Evolutionary conservation across 2,888 invertebrate genomes (phyloP), one percentile per base, ranked within the genome.

Genomic region (Chelonus formosanus): DNA sequence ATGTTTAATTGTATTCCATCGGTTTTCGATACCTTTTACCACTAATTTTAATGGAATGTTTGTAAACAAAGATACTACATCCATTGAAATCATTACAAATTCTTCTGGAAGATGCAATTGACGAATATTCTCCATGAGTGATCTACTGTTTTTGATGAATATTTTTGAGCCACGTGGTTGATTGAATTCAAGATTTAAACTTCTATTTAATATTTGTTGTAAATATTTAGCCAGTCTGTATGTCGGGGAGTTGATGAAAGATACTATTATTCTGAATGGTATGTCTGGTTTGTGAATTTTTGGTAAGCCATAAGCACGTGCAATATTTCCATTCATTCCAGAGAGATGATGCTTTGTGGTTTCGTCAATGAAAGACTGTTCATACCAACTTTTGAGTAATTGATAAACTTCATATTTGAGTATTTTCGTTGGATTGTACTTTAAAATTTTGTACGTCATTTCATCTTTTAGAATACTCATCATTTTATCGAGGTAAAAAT

Each of bases 201-300:
- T 56, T 4, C 10, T n/a, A 3, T 34, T 34, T 5, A 66, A 40
- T 32, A 66, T 66, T 50, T 34, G 43, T 52, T 66, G 66, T 7
- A 66, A 20, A 52, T 66, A 66, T 62, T 66, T 43, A 2, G 66
- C 66, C 35, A 66, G n/a, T 7, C 44, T n/a, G 34, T 66, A 66
- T 5, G 66, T 66, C 4, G 61, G 68, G 5, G 62, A 61, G 3
- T 56, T 53, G 6, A 62, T 20, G 31, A 68, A 68, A 1, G 68
- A 68, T 3, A 65, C 68, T 3, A 68, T 68, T 10, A 68, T 61
- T 31, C 65, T 52, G 31, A 61, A 45, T 4, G 68, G 68, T 3
- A 53, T 40, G 31, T 64, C 43, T 3, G 57, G 34, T 58, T 68
- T 68, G 36, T 68, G 68, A 8, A 68, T 68, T 60, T 68, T 68